phyloP scores from a whole-genome alignment of 1,140 invertebrate genomes.

The Macrostomum lignano region DNA sequence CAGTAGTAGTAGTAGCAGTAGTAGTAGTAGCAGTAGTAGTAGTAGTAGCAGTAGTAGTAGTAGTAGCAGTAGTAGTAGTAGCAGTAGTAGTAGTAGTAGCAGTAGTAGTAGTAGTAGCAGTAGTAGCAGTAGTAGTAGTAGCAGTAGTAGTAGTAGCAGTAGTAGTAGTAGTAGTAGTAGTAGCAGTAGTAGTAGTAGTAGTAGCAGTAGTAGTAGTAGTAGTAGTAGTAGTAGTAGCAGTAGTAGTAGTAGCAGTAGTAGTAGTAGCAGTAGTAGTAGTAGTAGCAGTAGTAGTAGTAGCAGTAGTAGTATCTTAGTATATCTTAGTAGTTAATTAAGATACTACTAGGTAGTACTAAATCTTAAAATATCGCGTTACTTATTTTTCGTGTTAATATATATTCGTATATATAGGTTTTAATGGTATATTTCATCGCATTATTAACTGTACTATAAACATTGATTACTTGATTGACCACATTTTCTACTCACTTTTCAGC shows the following conservation, averaged over 20 bases:
- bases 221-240: slow-evolving; percentile 1
- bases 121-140: slow-evolving; percentile 2
- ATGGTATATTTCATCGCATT: no score
- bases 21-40: slow-evolving; percentile 2
- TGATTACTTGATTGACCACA: no score
- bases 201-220: slow-evolving; percentile 2
- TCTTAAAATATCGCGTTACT: no score
- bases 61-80: slow-evolving; percentile 2
- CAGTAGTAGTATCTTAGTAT: slow-evolving; percentile 1
- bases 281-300: slow-evolving; percentile 2
- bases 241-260: slow-evolving; percentile 2
- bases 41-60: slow-evolving; percentile 1
- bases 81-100: slow-evolving; percentile 2
- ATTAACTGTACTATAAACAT: no score
- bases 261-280: slow-evolving; percentile 2
- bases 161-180: slow-evolving; percentile 2
- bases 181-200: slow-evolving; percentile 2
- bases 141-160: slow-evolving; percentile 2
- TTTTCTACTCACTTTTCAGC: no score
- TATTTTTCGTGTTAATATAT: no score
- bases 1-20: slow-evolving; percentile 1
- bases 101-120: slow-evolving; percentile 2
- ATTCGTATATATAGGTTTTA: no score
- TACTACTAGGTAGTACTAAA: no score
- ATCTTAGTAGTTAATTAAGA: no score